Conservation (phyloP, 2,113 vertebrate genomes). For the Tachysurus vachellii region DNA sequence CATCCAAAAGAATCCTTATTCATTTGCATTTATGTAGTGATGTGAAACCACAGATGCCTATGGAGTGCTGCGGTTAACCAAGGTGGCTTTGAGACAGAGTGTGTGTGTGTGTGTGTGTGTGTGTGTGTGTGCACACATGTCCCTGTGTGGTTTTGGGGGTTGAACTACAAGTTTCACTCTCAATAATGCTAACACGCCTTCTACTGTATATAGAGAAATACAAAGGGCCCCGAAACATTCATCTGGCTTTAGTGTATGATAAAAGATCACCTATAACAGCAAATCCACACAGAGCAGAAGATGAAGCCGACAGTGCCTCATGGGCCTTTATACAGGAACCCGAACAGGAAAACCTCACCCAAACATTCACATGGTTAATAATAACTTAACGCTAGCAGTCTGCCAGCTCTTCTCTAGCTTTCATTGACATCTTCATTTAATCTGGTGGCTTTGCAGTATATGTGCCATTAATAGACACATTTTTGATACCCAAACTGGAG, state of each 20-base stretch:
- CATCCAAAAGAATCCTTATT: conserved; percentile 34
- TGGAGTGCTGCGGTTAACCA: background rate
- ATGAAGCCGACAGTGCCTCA: background rate
- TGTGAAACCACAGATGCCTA: background rate
- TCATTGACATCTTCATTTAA: background rate
- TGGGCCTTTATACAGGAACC: background rate
- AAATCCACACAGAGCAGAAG: background rate
- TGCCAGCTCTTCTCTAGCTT: background rate
- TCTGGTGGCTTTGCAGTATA: background rate
- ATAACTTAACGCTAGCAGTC: background rate
- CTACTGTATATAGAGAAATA: background rate
- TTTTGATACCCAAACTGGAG: background rate
- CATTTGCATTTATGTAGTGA: background rate
- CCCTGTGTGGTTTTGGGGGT: background rate
- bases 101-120: background rate
- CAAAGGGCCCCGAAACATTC: background rate
- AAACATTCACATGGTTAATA: background rate
- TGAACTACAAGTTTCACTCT: background rate
- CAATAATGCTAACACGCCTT: background rate
- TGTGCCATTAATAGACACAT: background rate
- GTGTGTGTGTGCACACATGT: too few species aligned
- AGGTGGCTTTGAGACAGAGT: background rate
- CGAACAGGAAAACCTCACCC: conserved; percentile 9
- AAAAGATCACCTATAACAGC: background rate
- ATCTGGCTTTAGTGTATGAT: too few species aligned